A percentile compares a stretch with the other conserved stretches of the same genome.
phyloP scores from a whole-genome alignment of 2,113 vertebrate genomes.

The Lamprotornis superbus region DNA sequence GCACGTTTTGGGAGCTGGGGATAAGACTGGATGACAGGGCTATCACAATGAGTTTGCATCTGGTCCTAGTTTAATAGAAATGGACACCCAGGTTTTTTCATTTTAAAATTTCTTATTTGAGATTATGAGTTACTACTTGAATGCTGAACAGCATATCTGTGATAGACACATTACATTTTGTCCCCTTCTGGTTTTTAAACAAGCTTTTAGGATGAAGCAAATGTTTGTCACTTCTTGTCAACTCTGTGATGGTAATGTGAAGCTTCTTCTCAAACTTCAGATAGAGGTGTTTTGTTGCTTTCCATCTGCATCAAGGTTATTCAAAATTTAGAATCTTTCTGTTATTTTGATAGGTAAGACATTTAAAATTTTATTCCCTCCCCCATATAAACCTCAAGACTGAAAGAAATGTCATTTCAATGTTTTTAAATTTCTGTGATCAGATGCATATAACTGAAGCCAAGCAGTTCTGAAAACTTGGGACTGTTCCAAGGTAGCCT shows the following conservation, averaged over 20 bases:
- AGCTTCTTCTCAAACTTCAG: background rate
- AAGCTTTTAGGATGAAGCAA: conserved; percentile 15
- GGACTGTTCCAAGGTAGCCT: background rate
- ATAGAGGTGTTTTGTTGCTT: background rate
- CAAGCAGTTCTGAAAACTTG: background rate
- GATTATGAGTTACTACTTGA: background rate
- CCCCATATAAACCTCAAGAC: background rate
- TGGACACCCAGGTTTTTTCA: conserved; percentile 1
- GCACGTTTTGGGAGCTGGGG: conserved; percentile 42
- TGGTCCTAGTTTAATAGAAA: conserved; percentile 46
- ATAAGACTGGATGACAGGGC: conserved; percentile 54
- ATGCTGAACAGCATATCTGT: background rate
- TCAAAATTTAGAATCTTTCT: conserved; percentile 27
- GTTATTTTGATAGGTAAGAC: conserved; percentile 10
- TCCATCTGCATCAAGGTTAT: conserved; percentile 26
- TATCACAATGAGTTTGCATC: conserved; percentile 55
- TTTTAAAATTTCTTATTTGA: conserved; percentile 39
- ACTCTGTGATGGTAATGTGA: background rate
- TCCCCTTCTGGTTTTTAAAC: conserved; percentile 42
- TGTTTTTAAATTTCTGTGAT: background rate
- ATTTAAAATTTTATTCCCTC: background rate
- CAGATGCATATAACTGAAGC: background rate
- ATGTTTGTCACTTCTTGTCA: conserved; percentile 61
- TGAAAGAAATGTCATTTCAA: conserved; percentile 7
- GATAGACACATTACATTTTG: conserved; percentile 35